phyloP scores from a whole-genome alignment of 2,113 vertebrate species.

The western clawed frog (Xenopus tropicalis) region DNA sequence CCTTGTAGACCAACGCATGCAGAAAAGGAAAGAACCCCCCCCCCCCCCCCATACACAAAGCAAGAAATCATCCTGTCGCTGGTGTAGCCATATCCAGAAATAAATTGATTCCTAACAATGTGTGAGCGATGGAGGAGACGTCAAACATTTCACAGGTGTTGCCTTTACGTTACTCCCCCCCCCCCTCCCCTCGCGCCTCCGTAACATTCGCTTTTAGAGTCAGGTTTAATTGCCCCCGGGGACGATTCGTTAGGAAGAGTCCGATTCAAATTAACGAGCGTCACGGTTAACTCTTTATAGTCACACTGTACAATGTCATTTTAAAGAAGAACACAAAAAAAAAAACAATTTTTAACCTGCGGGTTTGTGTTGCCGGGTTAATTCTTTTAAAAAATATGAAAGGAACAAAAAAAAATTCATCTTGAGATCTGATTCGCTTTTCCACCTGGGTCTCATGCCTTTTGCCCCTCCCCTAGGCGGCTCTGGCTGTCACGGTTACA shows the following conservation, averaged over 20 bases:
- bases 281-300: conserved; percentile 57
- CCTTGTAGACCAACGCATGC: conserved; percentile 91
- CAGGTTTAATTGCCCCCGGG: conserved; percentile 47
- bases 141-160: conserved; percentile 87
- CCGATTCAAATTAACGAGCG: conserved; percentile 54
- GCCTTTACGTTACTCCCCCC: conserved; percentile 80
- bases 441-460: conserved; percentile 48
- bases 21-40: conserved; percentile 48
- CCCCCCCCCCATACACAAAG: conserved; percentile 15
- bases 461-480: conserved; percentile 33
- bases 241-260: conserved; percentile 50
- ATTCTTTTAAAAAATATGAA: conserved; percentile 52
- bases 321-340: conserved; percentile 45
- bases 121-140: conserved; percentile 61
- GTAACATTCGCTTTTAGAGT: conserved; percentile 55
- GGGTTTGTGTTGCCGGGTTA: conserved; percentile 59
- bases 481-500: not conserved
- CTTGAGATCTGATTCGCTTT: too few species aligned
- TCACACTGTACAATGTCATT: conserved; percentile 60
- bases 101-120: conserved; percentile 53
- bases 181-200: too few species aligned
- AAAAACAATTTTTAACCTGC: conserved; percentile 55
- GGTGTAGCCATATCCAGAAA: conserved; percentile 40
- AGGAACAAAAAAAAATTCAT: too few species aligned
- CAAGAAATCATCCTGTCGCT: conserved; percentile 48